phyloP scores from a whole-genome alignment of 2,888 invertebrate species.

The Tortrix viridana region DNA sequence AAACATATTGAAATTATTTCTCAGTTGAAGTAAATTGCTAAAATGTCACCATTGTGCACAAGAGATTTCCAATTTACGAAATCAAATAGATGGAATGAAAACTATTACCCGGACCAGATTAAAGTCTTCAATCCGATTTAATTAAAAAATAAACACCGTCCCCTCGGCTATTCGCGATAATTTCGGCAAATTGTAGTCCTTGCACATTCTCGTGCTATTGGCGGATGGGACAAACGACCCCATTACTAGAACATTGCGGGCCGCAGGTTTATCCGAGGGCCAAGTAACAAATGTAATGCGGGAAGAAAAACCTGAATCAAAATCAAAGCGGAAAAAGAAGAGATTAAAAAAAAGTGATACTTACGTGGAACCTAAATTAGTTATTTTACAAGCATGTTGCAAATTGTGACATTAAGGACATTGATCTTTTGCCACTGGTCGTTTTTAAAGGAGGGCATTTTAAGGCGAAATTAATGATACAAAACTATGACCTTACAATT shows the following conservation, averaged over 20 bases:
- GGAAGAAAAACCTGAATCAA: conserved; percentile 5
- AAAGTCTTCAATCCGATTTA: conserved; percentile 39
- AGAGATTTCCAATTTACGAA: conserved; percentile 38
- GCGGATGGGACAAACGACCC: conserved; percentile 62
- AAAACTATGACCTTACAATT: too few relatives aligned
- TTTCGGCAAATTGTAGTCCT: conserved; percentile 54
- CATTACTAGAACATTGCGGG: conserved; percentile 62
- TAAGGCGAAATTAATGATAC: too few relatives aligned
- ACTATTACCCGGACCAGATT: conserved; percentile 35
- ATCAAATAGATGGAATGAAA: conserved; percentile 33
- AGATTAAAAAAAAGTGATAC: too few relatives aligned
- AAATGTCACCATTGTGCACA: conserved; percentile 32
- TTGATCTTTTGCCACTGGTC: too few relatives aligned
- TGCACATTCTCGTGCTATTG: conserved; percentile 55
- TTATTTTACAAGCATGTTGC: too few relatives aligned
- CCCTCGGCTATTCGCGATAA: conserved; percentile 51
- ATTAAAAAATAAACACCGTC: conserved; percentile 52
- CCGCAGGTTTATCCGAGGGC: conserved; percentile 51
- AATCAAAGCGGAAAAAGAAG: too few relatives aligned
- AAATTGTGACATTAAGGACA: too few relatives aligned
- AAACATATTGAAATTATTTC: conserved; percentile 20
- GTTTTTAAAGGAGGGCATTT: too few relatives aligned
- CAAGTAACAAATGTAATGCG: conserved; percentile 47
- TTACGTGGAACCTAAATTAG: too few relatives aligned
- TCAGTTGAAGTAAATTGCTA: conserved; percentile 16